Conservation (phyloP, 2,888 invertebrate species). For the Ceraclea dissimilis region DNA sequence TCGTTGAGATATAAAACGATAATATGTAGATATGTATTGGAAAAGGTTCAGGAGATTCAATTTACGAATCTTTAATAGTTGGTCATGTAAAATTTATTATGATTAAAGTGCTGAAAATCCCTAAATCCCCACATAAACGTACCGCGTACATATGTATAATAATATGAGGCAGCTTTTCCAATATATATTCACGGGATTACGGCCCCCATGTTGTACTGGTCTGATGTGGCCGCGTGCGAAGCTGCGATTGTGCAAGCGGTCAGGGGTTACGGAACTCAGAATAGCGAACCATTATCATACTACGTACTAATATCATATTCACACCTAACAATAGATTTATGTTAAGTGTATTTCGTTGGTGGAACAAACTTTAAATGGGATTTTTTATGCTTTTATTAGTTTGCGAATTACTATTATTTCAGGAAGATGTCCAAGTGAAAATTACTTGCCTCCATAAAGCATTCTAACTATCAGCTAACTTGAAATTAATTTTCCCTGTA, state of each 20-base stretch:
- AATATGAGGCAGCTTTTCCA: neutral
- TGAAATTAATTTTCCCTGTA: too few species aligned
- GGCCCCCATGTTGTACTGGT: neutral
- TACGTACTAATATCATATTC: too few species aligned
- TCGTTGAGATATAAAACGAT: too few species aligned
- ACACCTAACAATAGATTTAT: too few species aligned
- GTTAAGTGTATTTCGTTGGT: too few species aligned
- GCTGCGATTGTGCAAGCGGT: conserved; percentile 1
- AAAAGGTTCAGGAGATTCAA: neutral
- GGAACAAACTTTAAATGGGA: too few species aligned
- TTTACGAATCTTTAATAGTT: neutral
- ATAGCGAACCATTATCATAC: neutral
- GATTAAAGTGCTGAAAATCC: neutral
- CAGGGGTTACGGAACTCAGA: neutral
- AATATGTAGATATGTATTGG: neutral
- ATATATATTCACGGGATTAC: neutral
- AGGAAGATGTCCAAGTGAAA: too few species aligned
- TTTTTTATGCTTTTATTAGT: too few species aligned
- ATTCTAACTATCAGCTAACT: too few species aligned
- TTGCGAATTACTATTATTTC: too few species aligned
- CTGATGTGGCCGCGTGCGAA: neutral
- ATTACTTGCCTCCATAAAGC: too few species aligned
- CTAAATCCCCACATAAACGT: neutral
- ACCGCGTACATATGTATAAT: neutral
- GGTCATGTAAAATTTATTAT: conserved; percentile 2